Conservation (phyloP, 2,113 vertebrate species). For the Alaudala cheleensis region DNA sequence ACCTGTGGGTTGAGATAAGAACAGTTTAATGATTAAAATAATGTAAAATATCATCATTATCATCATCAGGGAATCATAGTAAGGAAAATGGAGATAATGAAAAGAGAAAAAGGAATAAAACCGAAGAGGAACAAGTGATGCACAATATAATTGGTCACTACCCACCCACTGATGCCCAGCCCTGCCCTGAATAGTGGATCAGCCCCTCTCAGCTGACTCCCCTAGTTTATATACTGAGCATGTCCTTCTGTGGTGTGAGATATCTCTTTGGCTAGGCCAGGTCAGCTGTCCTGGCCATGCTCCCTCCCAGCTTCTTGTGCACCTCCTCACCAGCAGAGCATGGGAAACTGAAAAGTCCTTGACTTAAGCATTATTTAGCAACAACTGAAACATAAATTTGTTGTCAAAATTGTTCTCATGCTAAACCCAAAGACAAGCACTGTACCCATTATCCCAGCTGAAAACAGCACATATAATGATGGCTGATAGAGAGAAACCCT, state of each 20-base stretch:
- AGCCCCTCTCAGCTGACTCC: not conserved
- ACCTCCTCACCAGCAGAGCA: not conserved
- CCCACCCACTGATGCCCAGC: not conserved
- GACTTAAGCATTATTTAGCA: not conserved
- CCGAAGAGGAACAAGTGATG: not conserved
- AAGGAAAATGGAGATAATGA: not conserved
- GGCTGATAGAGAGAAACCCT: not conserved
- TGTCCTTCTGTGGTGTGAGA: not conserved
- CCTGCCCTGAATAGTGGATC: not conserved
- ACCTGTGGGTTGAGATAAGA: not conserved
- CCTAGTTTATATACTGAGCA: not conserved
- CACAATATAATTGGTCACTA: not conserved
- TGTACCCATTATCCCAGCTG: not conserved
- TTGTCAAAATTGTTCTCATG: not conserved
- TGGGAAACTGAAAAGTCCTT: not conserved
- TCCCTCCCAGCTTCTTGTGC: not conserved
- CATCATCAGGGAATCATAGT: not conserved
- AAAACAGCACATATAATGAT: not conserved
- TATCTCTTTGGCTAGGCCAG: not conserved
- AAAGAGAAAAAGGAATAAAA: not conserved
- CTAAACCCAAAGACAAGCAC: not conserved
- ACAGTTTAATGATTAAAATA: not conserved
- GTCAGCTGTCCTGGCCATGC: not conserved
- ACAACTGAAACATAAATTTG: not conserved
- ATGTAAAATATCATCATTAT: not conserved